These are phyloP conservation scores for Eulithis prunata DNA, from an alignment of 2,888 invertebrate species.

Conservation along the genomic window DNA sequence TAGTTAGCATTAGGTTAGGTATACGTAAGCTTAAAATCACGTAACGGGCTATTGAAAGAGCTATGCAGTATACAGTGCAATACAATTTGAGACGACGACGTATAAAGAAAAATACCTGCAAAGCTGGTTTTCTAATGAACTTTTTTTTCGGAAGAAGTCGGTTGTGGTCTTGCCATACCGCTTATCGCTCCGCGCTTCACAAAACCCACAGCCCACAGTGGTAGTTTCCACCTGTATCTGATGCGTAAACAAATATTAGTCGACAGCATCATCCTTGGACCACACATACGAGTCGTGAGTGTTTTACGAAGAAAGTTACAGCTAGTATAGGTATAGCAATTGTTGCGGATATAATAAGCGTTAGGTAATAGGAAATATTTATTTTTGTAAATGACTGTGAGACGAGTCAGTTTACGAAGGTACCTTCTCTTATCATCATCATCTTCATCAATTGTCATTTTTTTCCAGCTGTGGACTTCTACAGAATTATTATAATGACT, in stretches of 20 bases:
- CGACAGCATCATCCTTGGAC: slow-evolving; percentile 64
- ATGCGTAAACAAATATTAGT: slow-evolving; percentile 65
- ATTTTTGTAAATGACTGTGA: not conserved
- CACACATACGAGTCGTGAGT: slow-evolving; percentile 66
- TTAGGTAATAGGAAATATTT: slow-evolving; percentile 5
- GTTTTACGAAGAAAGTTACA: slow-evolving; percentile 32
- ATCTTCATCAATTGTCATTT: too few species aligned
- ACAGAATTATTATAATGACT: too few species aligned
- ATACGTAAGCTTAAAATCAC: too few species aligned
- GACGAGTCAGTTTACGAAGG: too few species aligned
- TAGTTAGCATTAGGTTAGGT: too few species aligned
- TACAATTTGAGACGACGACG: too few species aligned
- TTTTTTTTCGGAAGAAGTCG: not conserved
- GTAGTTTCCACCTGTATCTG: slow-evolving; percentile 64
- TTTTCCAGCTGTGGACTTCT: too few species aligned
- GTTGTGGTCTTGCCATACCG: not conserved
- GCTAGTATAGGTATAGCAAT: slow-evolving; percentile 10
- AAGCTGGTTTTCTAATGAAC: too few species aligned
- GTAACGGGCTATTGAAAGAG: too few species aligned
- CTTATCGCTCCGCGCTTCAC: slow-evolving; percentile 50
- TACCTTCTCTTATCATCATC: too few species aligned
- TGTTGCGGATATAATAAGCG: not conserved
- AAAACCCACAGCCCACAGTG: slow-evolving; percentile 25
- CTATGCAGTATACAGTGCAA: too few species aligned
- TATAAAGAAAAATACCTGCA: too few species aligned